phyloP scores from a whole-genome alignment of 2,888 invertebrate genomes.

The Platynereis dumerilii region DNA sequence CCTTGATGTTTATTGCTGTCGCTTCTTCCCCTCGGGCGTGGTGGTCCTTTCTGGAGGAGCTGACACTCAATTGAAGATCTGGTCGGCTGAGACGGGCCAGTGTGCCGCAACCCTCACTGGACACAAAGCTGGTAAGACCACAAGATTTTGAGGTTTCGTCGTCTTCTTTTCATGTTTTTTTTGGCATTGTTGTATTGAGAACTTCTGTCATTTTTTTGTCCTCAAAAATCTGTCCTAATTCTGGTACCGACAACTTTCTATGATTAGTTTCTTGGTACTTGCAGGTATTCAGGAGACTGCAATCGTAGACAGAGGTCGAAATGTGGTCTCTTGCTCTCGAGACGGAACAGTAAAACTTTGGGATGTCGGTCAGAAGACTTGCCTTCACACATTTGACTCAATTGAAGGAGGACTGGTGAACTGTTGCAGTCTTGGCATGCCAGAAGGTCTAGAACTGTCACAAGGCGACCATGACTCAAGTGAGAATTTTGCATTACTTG shows the following conservation, averaged over 20 bases:
- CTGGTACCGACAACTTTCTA: no score
- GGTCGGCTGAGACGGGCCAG: slow-evolving; percentile 74
- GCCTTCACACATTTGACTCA: slow-evolving; percentile 66
- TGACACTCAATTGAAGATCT: slow-evolving; percentile 74
- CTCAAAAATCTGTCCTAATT: no score
- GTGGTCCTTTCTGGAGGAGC: slow-evolving; percentile 74
- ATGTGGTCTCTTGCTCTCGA: slow-evolving; percentile 75
- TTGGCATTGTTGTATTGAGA: no score
- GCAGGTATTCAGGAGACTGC: slow-evolving; percentile 69
- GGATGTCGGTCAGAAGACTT: slow-evolving; percentile 73
- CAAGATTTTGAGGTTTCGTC: no score
- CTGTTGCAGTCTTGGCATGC: slow-evolving; percentile 67
- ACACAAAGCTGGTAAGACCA: slow-evolving; percentile 67
- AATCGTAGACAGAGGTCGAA: slow-evolving; percentile 74
- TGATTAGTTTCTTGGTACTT: no score
- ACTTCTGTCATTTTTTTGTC: no score
- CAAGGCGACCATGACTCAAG: not conserved
- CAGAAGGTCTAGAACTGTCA: slow-evolving; percentile 10
- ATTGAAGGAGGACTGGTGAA: slow-evolving; percentile 67
- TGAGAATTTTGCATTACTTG: not conserved
- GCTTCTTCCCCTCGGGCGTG: slow-evolving; percentile 76
- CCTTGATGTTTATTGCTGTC: slow-evolving; percentile 73
- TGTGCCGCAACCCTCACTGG: slow-evolving; percentile 74
- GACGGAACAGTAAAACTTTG: slow-evolving; percentile 76
- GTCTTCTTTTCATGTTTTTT: no score